phyloP scores from a whole-genome alignment of 2,113 vertebrate genomes.

The Bungarus multicinctus region DNA sequence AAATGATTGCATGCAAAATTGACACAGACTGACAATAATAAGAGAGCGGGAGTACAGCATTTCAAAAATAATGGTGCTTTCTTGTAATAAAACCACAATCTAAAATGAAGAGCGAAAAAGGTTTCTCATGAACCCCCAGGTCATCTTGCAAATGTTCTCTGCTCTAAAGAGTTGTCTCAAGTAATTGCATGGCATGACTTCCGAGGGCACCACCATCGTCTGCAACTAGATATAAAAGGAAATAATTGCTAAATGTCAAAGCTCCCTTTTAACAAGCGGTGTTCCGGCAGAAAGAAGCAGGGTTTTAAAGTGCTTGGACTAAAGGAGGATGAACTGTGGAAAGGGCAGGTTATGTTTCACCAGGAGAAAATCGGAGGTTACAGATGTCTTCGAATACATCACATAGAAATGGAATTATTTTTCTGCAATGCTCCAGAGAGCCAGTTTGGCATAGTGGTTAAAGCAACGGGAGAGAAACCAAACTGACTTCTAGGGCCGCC shows the following conservation, averaged over 20 bases:
- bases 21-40: not conserved
- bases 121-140: not conserved
- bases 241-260: not conserved
- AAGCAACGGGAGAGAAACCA: not conserved
- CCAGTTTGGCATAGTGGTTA: not conserved
- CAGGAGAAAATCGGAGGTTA: not conserved
- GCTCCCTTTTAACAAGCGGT: not conserved
- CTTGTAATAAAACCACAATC: not conserved
- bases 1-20: not conserved
- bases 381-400: not conserved
- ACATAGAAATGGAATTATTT: not conserved
- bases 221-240: not conserved
- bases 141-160: not conserved
- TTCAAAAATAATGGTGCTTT: not conserved
- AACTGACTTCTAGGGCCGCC: not conserved
- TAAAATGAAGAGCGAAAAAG: not conserved
- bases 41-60: not conserved
- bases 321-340: not conserved
- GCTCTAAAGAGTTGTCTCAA: not conserved
- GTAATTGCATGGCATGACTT: not conserved
- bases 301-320: not conserved
- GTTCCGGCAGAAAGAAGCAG: not conserved
- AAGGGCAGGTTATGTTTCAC: not conserved
- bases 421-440: not conserved
- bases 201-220: not conserved